Base-by-base conservation (phyloP, 2,113 vertebrate species). In the Triplophysa tibetana region DNA sequence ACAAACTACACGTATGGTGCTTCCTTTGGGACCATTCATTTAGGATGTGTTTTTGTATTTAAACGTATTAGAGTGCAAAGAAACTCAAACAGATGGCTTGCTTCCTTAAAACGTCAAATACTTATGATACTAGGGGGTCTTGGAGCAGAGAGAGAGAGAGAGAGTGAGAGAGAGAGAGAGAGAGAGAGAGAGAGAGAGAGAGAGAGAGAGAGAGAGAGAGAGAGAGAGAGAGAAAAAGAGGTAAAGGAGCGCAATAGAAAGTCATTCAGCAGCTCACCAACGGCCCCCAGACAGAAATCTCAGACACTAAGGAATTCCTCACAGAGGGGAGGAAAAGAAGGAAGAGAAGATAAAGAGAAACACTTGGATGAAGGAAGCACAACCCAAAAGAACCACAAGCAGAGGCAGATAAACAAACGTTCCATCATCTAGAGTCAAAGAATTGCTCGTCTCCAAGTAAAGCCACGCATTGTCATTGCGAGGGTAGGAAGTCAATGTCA, bases 271-370 rank as follows among this genome's bases (percentile, higher is more conserved):
- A 78, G 88, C 88, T 89, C 89, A 87, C 84, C 4, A 67, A 87
- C 91, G 90, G 90, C 90, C 87, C 85, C 61, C 79, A 86, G 91
- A 88, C 92, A 93, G 84, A 83, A 79, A 80, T 86, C 88, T 91
- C 90, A 91, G 91, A 92, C 90, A 83, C 88, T 83, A 81, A 91
- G 88, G 90, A 93, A 92, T 92, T 92, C 89, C 86, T 89, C 85
- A 85, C 88, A 86, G 85, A 89, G 88, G 74, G 84, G 82, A 85
- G 75, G 85, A 79, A 87, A 77, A 83, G 82, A 83, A 79, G 86
- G 82, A 86, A 84, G 80, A 77, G 50, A 60, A n/a, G 61, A 56
- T 21, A 29, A 61, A 43, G 58, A 33, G 60, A 23, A 2, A 1
- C 48, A 58, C 45, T 48, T 41, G 21, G 84, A 85, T 29, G 82